A percentile compares a stretch with the other conserved stretches of the same genome.
Conservation (phyloP, 2,888 invertebrate genomes). For the Carcina quercana region DNA sequence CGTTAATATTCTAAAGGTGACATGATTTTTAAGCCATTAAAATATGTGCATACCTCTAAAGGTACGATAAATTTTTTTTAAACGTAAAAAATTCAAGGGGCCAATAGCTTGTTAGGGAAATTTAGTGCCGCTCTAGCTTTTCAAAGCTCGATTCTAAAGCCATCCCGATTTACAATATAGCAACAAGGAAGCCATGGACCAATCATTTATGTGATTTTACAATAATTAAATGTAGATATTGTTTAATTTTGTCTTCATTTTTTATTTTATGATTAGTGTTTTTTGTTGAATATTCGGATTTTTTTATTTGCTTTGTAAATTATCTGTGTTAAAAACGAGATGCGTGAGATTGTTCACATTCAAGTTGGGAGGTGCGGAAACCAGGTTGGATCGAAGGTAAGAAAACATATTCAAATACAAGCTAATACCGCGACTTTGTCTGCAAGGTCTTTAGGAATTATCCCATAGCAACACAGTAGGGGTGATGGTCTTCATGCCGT, state of each 20-base stretch:
- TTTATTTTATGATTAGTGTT: conserved; percentile 19
- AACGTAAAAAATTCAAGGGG: too few species aligned
- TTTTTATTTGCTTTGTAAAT: conserved; percentile 33
- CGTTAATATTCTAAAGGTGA: too few species aligned
- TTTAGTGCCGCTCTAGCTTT: neutral
- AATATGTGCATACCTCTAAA: neutral
- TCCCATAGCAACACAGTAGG: too few species aligned
- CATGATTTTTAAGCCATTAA: too few species aligned
- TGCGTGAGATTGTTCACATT: conserved; percentile 88
- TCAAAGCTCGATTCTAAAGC: neutral
- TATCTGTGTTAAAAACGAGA: conserved; percentile 40
- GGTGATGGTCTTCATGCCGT: too few species aligned
- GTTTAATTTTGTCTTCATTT: conserved; percentile 31
- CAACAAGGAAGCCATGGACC: conserved; percentile 28
- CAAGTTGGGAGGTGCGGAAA: conserved; percentile 75
- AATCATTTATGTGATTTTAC: conserved; percentile 24
- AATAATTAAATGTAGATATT: conserved; percentile 39
- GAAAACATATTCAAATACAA: too few species aligned
- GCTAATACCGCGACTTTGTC: too few species aligned
- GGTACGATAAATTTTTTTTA: too few species aligned
- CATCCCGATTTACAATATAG: conserved; percentile 5
- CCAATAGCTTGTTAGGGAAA: too few species aligned
- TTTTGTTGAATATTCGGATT: conserved; percentile 16
- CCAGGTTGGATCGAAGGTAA: conserved; percentile 87
- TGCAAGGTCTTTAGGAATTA: too few species aligned